Percentiles rank a stretch among this genome's conserved stretches.
Conservation (phyloP, 2,888 invertebrate genomes). For the Lucinisca nassula region DNA sequence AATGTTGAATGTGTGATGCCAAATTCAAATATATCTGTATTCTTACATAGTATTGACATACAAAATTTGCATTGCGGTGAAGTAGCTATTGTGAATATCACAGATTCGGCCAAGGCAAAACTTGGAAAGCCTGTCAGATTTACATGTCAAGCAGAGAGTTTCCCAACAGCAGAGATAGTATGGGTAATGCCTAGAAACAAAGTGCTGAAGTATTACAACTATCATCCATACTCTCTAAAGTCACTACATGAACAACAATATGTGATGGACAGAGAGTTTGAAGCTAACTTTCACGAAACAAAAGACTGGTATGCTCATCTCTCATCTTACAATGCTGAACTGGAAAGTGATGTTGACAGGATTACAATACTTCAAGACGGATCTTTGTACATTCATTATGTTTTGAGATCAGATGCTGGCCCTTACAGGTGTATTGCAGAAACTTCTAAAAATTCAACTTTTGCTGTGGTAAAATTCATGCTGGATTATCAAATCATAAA, state of each 20-base stretch:
- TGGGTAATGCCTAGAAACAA: conserved; percentile 90
- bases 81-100: conserved; percentile 49
- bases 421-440: conserved; percentile 94
- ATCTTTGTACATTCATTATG: conserved; percentile 92
- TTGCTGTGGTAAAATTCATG: conserved; percentile 90
- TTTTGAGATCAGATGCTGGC: conserved; percentile 92
- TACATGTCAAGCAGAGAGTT: conserved; percentile 93
- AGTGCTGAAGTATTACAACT: conserved; percentile 75
- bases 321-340: conserved; percentile 69
- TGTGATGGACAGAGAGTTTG: conserved; percentile 52
- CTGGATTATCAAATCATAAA: conserved; percentile 96
- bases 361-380: conserved; percentile 93
- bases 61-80: conserved; percentile 58
- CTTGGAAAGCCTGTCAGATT: conserved; percentile 91
- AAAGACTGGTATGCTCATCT: conserved; percentile 80
- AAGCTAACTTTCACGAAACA: conserved; percentile 69
- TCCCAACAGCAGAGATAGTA: conserved; percentile 93
- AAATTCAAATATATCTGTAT: neutral
- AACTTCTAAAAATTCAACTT: conserved; percentile 94
- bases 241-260: conserved; percentile 69
- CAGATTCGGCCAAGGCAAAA: conserved; percentile 77
- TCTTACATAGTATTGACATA: conserved; percentile 27
- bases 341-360: conserved; percentile 86
- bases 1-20: conserved; percentile 37
- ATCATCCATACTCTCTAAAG: conserved; percentile 70